These are phyloP conservation scores for Scolopax bukidnonensis DNA, from an alignment of 2,797 vertebrate species.

Conservation along the genomic window DNA sequence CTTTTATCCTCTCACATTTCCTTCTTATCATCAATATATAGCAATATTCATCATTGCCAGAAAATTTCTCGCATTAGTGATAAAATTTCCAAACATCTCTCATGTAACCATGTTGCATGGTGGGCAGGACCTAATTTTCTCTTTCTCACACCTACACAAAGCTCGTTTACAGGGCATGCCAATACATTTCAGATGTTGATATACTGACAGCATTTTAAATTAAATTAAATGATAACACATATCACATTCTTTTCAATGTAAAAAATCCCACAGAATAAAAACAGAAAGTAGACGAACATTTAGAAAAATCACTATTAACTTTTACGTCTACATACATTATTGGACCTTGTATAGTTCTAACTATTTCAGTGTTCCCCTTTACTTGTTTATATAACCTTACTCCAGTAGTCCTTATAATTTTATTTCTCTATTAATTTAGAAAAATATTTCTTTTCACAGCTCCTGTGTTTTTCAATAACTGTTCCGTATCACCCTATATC, in stretches of 20 bases:
- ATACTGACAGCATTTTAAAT: slow-evolving; percentile 20
- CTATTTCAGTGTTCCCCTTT: background rate
- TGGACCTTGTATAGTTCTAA: background rate
- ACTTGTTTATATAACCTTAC: background rate
- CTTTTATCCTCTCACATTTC: background rate
- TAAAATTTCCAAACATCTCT: background rate
- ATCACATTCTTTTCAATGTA: background rate
- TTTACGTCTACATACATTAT: background rate
- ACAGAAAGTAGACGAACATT: background rate
- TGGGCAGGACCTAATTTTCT: slow-evolving; percentile 19
- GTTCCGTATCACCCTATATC: background rate
- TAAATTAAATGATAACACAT: background rate
- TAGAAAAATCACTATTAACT: background rate
- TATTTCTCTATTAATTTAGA: background rate
- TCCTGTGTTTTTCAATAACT: background rate
- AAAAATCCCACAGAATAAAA: background rate
- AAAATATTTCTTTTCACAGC: background rate
- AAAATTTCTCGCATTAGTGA: background rate
- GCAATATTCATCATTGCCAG: background rate
- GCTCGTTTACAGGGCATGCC: background rate
- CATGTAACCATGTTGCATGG: background rate
- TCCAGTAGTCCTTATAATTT: background rate
- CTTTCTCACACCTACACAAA: slow-evolving; percentile 22
- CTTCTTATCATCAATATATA: background rate
- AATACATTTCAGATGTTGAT: slow-evolving; percentile 3